Evolutionary conservation across 2,797 vertebrate species (phyloP), one percentile per base, ranked within the genome.

Genomic region (Pantherophis vulpinus): DNA sequence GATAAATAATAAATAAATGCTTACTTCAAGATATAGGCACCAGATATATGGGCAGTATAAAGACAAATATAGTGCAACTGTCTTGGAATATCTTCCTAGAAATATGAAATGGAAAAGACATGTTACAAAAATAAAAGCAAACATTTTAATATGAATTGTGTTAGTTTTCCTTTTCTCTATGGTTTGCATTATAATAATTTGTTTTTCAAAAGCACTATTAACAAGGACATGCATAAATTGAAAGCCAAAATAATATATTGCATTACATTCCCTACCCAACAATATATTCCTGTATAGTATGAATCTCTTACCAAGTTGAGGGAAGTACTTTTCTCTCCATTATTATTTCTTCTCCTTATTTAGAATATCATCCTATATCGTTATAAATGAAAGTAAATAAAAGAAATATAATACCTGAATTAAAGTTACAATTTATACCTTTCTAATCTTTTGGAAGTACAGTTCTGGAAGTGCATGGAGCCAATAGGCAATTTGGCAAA

Each of bases 401-500:
- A 47, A 56, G 4, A 55, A 89, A 70, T 37, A 88, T 55, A 90
- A 55, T 54, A 5, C 32, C 18, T 87, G 29, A 66, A 91, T n/a
- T 93, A 37, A 91, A 74, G 23, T 86, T 90, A 47, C 58, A 92
- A 88, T 58, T 66, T 58, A 97, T 97, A 99, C 98, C 98, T 98
- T 98, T 94, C 96, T 96, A 86, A 98, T 98, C 98, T 98, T 98
- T 96, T 98, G 98, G 95, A 99, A 98, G 96, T 98, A 98, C 55
- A 99, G 97, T 95, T 99, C 98, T 10, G 97, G 98, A 96, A 99
- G 97, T 87, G 98, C 97, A 66, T 98, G 98, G 96, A 98, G 96
- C 98, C 98, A 98, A 97, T 98, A 98, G 93, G 98, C 98, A 94
- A 99, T 98, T 98, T 99, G 98, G 97, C 98, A 98, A 97, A 98